Evolutionary conservation across 1,140 invertebrate species (phyloP).

Genomic region (Lycorma delicatula): DNA sequence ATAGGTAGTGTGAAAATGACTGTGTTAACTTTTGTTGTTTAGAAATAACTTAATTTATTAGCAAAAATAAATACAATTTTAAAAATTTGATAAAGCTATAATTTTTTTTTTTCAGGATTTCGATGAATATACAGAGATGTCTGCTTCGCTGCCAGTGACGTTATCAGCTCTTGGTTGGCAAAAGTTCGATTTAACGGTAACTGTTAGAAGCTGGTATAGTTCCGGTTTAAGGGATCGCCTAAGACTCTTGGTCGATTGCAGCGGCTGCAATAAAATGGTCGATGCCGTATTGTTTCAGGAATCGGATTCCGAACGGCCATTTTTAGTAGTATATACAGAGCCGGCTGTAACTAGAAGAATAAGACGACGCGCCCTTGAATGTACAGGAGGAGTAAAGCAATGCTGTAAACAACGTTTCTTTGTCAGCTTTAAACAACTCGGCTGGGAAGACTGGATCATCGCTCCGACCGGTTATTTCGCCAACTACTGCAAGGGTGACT

Average conservation of each 20-base stretch:
- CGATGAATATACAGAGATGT: conserved; percentile 51
- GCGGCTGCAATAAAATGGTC: conserved; percentile 65
- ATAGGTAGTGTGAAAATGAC: too few relatives aligned
- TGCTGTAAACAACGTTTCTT: conserved; percentile 89
- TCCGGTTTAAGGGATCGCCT: conserved; percentile 47
- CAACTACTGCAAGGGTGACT: conserved; percentile 90
- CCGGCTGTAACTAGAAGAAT: conserved; percentile 48
- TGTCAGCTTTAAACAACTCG: conserved; percentile 80
- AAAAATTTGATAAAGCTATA: too few relatives aligned
- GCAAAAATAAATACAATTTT: too few relatives aligned
- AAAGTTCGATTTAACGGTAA: conserved; percentile 71
- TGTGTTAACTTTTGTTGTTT: too few relatives aligned
- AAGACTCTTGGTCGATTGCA: conserved; percentile 72
- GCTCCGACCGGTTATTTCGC: conserved; percentile 78
- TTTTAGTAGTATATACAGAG: conserved; percentile 74
- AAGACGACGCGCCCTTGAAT: conserved; percentile 71
- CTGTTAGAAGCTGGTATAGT: conserved; percentile 62
- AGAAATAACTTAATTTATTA: too few relatives aligned
- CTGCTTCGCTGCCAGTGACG: conserved; percentile 58
- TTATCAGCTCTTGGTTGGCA: conserved; percentile 69
- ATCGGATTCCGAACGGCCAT: conserved; percentile 55
- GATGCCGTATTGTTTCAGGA: conserved; percentile 37
- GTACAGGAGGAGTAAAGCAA: conserved; percentile 59
- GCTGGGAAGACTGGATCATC: conserved; percentile 94
- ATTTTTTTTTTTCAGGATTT: conserved; percentile 41